Evolutionary conservation across 2,888 invertebrate species (phyloP).

Genomic region (Myopa tessellatipennis): DNA sequence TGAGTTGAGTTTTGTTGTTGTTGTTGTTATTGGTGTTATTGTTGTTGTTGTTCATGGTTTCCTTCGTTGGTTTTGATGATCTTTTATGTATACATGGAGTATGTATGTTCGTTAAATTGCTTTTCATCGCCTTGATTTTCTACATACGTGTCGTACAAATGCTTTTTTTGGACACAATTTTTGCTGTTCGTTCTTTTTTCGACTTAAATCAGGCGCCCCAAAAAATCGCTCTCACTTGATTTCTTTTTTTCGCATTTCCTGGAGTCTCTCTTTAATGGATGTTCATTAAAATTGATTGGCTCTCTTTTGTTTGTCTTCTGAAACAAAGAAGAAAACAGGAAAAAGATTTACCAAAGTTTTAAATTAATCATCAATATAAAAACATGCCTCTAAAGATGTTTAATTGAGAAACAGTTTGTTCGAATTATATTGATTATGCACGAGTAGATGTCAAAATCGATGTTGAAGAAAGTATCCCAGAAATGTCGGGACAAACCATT

Average conservation of each 20-base stretch:
- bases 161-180: background rate
- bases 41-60: background rate
- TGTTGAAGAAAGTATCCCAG: too few relatives aligned
- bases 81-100: background rate
- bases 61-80: background rate
- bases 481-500: too few relatives aligned
- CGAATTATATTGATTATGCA: too few relatives aligned
- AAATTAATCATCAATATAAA: too few relatives aligned
- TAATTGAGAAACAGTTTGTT: too few relatives aligned
- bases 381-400: too few relatives aligned
- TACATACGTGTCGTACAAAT: background rate
- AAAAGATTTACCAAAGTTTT: too few relatives aligned
- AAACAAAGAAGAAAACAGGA: too few relatives aligned
- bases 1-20: background rate
- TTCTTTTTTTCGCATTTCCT: constrained; percentile 6
- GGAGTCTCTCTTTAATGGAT: background rate
- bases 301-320: background rate
- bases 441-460: too few relatives aligned
- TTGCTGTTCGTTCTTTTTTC: background rate
- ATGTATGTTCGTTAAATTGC: constrained; percentile 11
- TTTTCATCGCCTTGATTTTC: constrained; percentile 5
- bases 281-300: constrained; percentile 37
- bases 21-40: background rate
- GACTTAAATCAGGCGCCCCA: constrained; percentile 28
- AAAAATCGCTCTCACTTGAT: background rate